Base-by-base conservation (phyloP, 2,888 invertebrate genomes). In the Hyposoter didymator region DNA sequence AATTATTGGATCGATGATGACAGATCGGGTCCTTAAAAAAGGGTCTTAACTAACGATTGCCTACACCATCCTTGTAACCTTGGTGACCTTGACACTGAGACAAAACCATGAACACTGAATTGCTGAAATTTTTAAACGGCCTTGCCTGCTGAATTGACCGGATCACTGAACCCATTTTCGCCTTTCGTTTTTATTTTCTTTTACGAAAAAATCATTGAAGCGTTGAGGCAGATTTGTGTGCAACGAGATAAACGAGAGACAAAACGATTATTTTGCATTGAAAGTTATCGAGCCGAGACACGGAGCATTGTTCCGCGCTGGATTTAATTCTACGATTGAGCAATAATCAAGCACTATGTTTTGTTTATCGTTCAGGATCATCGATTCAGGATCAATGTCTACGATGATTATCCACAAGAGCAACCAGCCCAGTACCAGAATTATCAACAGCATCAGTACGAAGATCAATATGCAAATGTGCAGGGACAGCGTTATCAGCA, bases 371-470 rank as follows among this genome's bases (percentile, higher is more conserved):
- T 59, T 84, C 52, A 88, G 88, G 83, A 87, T 86, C 82, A 84
- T 78, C 80, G 80, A 66, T 87, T 88, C 78, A 86, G 78, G 78
- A 88, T 88, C 81, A 83, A 82, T 75, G 86, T 86, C 84, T 84
- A 83, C 70, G 87, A 88, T 45, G 87, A 87, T 59, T 87, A 87
- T 62, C 74, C 69, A 22, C 79, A 82, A 70, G 35, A 76, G 49
- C 74, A 62, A 14, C 43, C 66, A 7, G 8, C 39, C 14, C 66
- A 28, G 69, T 49, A 47, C 0, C 67, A 84, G 22, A 35, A 78
- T 45, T 74, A 85, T 74, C 82, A 10, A 22, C n/a, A 8, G 6
- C 67, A 67, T 28, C 76, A 22, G 19, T 76, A 82, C 59, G 78
- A 82, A 59, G 43, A 49, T 43, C 59, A 47, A 22, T 70, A 59